phyloP scores from a whole-genome alignment of 2,113 vertebrate species.

The Steatornis caripensis region DNA sequence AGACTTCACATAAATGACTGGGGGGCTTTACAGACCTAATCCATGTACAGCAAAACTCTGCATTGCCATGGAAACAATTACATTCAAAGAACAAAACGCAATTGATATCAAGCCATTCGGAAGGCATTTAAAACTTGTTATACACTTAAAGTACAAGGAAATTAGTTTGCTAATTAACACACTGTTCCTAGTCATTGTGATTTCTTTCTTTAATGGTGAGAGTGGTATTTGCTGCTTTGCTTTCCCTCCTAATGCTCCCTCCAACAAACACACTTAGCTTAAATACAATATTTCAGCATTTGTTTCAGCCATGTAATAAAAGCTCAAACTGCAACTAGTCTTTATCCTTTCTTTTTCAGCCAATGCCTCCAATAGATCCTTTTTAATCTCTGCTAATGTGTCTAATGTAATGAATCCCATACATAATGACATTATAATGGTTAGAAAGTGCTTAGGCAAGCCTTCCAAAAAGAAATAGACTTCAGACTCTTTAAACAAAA shows the following conservation, averaged over 20 bases:
- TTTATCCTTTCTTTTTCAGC: slow-evolving; percentile 33
- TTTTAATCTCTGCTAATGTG: slow-evolving; percentile 62
- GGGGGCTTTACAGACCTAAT: slow-evolving; percentile 2
- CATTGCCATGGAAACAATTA: slow-evolving; percentile 48
- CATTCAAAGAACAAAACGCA: slow-evolving; percentile 17
- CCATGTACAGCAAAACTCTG: neutral
- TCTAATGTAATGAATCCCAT: slow-evolving; percentile 55
- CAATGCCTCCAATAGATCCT: slow-evolving; percentile 36
- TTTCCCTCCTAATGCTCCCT: neutral
- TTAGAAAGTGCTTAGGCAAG: slow-evolving; percentile 57
- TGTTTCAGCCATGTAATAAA: slow-evolving; percentile 42
- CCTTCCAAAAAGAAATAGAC: slow-evolving; percentile 36
- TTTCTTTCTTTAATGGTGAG: slow-evolving; percentile 22
- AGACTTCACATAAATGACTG: neutral
- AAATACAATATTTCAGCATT: slow-evolving; percentile 46
- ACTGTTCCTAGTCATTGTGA: neutral
- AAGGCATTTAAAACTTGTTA: slow-evolving; percentile 52
- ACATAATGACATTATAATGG: slow-evolving; percentile 58
- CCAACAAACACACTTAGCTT: slow-evolving; percentile 16
- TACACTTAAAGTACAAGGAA: slow-evolving; percentile 24
- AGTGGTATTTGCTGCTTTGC: neutral
- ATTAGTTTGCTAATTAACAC: slow-evolving; percentile 57
- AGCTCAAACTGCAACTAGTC: slow-evolving; percentile 1
- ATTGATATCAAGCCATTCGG: neutral
- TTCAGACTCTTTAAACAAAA: slow-evolving; percentile 38